phyloP scores from a whole-genome alignment of 37 sponge, comb jelly and placozoan species.

The Beroe forskalii region DNA sequence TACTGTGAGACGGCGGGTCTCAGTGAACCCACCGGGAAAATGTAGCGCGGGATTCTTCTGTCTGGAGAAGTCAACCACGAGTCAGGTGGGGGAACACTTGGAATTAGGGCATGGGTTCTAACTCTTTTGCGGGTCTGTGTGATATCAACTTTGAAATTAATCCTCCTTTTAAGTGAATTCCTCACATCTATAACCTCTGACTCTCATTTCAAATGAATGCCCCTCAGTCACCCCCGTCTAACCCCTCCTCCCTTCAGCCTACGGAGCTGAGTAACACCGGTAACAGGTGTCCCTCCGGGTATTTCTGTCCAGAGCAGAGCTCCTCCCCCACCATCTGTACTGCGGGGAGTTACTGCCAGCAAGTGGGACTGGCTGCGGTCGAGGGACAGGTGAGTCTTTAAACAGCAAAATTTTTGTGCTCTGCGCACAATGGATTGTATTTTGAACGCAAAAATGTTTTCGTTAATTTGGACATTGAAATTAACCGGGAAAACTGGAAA shows the following conservation, averaged over 20 bases:
- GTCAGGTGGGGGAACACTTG: neutral
- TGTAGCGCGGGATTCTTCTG: slow-evolving; percentile 66
- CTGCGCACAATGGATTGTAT: no score
- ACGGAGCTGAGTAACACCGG: slow-evolving; percentile 27
- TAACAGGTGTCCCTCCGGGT: slow-evolving; percentile 66
- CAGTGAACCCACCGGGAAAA: slow-evolving; percentile 18
- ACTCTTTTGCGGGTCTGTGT: no score
- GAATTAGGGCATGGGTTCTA: no score
- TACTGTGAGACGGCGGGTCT: slow-evolving; percentile 63
- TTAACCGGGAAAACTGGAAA: no score
- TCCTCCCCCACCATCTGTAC: slow-evolving; percentile 36
- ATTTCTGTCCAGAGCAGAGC: slow-evolving; percentile 62
- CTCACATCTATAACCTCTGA: no score
- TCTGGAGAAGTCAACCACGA: slow-evolving; percentile 17
- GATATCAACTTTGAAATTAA: no score
- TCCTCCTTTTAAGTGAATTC: no score
- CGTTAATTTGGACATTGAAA: no score
- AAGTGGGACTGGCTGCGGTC: neutral
- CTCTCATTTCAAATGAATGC: no score
- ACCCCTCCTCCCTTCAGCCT: neutral
- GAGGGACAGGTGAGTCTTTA: slow-evolving; percentile 22
- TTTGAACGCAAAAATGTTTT: no score
- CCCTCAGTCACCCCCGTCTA: no score
- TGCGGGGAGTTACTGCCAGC: slow-evolving; percentile 57
- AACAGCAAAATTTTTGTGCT: neutral